Evolutionary conservation across 2,888 invertebrate genomes (phyloP), one percentile per base, ranked within the genome.

Genomic region (Hypomecis atomaria): DNA sequence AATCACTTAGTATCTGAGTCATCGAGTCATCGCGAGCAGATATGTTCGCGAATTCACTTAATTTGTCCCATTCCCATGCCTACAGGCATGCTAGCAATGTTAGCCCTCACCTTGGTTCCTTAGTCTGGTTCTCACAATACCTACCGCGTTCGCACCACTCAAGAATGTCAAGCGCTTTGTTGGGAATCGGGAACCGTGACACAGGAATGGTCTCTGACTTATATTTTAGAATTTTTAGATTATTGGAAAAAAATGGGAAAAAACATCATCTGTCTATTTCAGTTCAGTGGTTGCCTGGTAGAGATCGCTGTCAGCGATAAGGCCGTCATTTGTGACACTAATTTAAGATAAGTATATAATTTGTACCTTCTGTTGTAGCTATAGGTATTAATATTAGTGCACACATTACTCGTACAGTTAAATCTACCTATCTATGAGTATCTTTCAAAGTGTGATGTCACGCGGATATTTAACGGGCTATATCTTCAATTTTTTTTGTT

Each of bases 51-150:
- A 72, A 75, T 74, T 70, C 73, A 73, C 72, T 81, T 89, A 88
- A 90, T 89, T 87, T 82, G 88, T 78, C 76, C 72, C 78, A 86
- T 89, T 90, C 90, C 86, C 90, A 88, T 83, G 77, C 75, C 78
- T 78, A 74, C 74, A 78, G 80, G 79, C 72, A 82, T 85, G 75
- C 75, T 75, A 74, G 79, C 84, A 86, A 86, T 84, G 79, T 83
- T 78, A 78, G 81, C 47, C 52, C 55, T 66, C 64, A 71, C 52
- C 56, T 58, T 66, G 40, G 9, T 38, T 23, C 10, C 33, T n/a
- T 8, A 13, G 6, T n/a, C n/a, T 45, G 74, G 76, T 84, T 85
- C 84, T 77, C 82, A 84, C 78, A 76, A 77, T 78, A 83, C 83
- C 83, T 81, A 83, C 87, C 77, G 78, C 84, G 78, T 77, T 78